Percentiles rank a stretch among this genome's conserved stretches.
These are phyloP conservation scores for Dynastes grantii DNA, from an alignment of 2,888 invertebrate species.

Conservation along the genomic window DNA sequence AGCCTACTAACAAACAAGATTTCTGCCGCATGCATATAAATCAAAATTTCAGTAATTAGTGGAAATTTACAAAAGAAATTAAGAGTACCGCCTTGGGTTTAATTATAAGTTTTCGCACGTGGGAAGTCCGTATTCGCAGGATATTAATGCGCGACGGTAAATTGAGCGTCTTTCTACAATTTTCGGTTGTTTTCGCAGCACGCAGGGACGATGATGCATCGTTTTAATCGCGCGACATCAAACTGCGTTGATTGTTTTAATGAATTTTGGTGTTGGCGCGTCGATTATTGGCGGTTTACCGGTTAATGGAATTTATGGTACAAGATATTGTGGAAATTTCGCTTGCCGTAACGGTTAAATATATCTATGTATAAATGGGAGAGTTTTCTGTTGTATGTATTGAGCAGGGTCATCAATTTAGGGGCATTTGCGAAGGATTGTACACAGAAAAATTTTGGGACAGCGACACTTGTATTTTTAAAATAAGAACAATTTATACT, in stretches of 20 bases:
- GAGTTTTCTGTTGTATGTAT: too few species aligned
- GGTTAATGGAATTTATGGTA: too few species aligned
- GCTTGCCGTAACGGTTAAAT: too few species aligned
- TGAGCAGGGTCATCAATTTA: too few species aligned
- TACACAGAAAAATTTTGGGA: too few species aligned
- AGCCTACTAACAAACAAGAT: not conserved
- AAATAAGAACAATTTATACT: too few species aligned
- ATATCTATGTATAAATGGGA: too few species aligned
- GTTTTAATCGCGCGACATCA: conserved; percentile 63
- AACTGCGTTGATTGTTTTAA: conserved; percentile 62
- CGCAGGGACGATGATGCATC: conserved; percentile 58
- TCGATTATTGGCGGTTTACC: not conserved
- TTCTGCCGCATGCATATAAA: not conserved
- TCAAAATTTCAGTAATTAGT: conserved; percentile 33
- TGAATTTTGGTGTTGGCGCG: conserved; percentile 55
- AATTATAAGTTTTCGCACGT: not conserved
- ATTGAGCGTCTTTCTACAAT: not conserved
- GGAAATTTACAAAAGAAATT: conserved; percentile 26
- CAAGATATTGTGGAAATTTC: too few species aligned
- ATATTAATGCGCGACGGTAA: conserved; percentile 4
- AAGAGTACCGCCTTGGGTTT: conserved; percentile 4
- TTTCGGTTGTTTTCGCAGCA: not conserved
- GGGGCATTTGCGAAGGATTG: too few species aligned
- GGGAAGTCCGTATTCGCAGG: not conserved
- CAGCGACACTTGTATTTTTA: too few species aligned